Conservation (phyloP, 2,888 invertebrate species). For the Philopedon plagiatum region DNA sequence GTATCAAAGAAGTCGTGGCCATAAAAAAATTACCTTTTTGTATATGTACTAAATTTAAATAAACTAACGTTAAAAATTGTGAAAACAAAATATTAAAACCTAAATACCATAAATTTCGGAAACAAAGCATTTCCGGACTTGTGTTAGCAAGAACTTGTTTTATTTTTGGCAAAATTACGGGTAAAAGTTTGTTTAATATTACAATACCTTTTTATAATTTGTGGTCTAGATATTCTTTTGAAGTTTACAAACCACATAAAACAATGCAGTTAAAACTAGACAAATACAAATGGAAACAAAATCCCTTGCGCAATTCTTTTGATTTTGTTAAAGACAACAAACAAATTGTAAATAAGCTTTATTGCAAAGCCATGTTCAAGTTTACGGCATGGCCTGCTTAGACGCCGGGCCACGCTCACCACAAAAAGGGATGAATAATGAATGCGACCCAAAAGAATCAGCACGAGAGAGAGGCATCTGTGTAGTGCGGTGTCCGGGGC, state of each 20-base stretch:
- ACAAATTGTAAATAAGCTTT: conserved; percentile 48
- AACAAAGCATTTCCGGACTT: too few species aligned
- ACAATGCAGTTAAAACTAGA: conserved; percentile 16
- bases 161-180: too few species aligned
- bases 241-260: neutral
- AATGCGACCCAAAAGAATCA: conserved; percentile 37
- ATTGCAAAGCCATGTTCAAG: conserved; percentile 44
- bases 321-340: conserved; percentile 34
- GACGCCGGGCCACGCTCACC: conserved; percentile 19
- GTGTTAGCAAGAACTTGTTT: too few species aligned
- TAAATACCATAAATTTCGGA: too few species aligned
- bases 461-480: conserved; percentile 16
- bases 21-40: too few species aligned
- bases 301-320: conserved; percentile 28
- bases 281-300: conserved; percentile 30
- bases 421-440: conserved; percentile 42
- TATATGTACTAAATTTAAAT: too few species aligned
- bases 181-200: too few species aligned
- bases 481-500: conserved; percentile 28
- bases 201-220: too few species aligned
- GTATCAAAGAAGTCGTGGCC: too few species aligned
- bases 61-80: too few species aligned
- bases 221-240: too few species aligned
- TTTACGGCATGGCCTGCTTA: conserved; percentile 34
- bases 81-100: too few species aligned